Evolutionary conservation across 2,797 vertebrate species (phyloP).

Genomic region (Pelodytes ibericus): DNA sequence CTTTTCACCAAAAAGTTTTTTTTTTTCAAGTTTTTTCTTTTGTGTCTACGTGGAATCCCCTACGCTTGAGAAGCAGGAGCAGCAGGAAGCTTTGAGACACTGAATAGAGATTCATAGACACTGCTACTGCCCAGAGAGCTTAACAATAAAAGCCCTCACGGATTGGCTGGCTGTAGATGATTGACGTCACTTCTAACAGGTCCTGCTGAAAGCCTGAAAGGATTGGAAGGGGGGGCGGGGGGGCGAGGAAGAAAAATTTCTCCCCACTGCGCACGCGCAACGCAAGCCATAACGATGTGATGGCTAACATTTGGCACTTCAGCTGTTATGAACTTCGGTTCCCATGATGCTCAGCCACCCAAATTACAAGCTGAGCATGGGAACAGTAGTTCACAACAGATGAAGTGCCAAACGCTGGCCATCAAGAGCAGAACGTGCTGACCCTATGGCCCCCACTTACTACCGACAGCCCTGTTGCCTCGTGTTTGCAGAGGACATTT

Average conservation of each 20-base stretch:
- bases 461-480: background rate
- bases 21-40: conserved; percentile 77
- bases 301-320: too few species aligned
- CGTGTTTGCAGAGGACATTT: conserved; percentile 14
- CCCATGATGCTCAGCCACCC: too few species aligned
- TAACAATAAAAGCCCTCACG: conserved; percentile 84
- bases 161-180: conserved; percentile 84
- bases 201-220: conserved; percentile 82
- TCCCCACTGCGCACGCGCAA: conserved; percentile 76
- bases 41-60: conserved; percentile 88
- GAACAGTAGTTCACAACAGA: too few species aligned
- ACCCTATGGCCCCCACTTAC: too few species aligned
- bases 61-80: conserved; percentile 85
- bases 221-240: conserved; percentile 69
- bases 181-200: conserved; percentile 91
- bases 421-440: too few species aligned
- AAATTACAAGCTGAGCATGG: too few species aligned
- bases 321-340: too few species aligned
- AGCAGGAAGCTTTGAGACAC: conserved; percentile 87
- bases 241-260: conserved; percentile 37
- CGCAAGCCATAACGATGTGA: conserved; percentile 60
- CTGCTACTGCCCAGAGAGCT: conserved; percentile 83
- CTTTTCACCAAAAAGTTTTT: conserved; percentile 62
- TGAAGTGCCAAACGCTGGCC: too few species aligned
- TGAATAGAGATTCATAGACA: conserved; percentile 91